Conservation (phyloP, 2,888 invertebrate genomes). For the Drosophila macrothrix region DNA sequence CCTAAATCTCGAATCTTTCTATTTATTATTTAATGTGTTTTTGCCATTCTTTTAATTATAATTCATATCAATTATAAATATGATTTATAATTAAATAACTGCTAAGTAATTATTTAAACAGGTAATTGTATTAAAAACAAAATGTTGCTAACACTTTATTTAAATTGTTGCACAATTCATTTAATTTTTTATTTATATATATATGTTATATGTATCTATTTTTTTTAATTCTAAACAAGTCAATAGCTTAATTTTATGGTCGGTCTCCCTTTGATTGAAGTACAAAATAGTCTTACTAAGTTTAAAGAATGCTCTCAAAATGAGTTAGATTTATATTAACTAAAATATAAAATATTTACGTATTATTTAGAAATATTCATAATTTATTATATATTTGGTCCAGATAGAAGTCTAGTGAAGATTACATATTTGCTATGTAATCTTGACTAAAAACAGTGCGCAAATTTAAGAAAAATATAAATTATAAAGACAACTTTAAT, state of each 20-base stretch:
- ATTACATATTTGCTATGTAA: not conserved
- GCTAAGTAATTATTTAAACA: not conserved
- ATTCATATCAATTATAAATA: not conserved
- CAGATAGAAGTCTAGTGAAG: not conserved
- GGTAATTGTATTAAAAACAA: accelerated
- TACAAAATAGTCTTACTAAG: not conserved
- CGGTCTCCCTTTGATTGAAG: not conserved
- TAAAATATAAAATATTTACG: not conserved
- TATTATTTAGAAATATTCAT: accelerated
- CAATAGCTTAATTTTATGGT: no score
- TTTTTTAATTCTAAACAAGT: not conserved
- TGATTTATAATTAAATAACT: not conserved
- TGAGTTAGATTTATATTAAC: not conserved
- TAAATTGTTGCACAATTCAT: not conserved
- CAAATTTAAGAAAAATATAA: no score
- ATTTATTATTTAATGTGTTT: not conserved
- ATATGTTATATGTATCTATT: not conserved
- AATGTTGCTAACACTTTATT: not conserved
- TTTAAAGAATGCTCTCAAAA: not conserved
- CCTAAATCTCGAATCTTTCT: accelerated
- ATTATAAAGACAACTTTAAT: not conserved
- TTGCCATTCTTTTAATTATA: not conserved
- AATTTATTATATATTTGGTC: not conserved
- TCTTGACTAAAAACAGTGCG: no score
- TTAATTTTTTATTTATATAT: not conserved